phyloP scores from a whole-genome alignment of 2,113 vertebrate genomes.

The Cranoglanis bouderius region DNA sequence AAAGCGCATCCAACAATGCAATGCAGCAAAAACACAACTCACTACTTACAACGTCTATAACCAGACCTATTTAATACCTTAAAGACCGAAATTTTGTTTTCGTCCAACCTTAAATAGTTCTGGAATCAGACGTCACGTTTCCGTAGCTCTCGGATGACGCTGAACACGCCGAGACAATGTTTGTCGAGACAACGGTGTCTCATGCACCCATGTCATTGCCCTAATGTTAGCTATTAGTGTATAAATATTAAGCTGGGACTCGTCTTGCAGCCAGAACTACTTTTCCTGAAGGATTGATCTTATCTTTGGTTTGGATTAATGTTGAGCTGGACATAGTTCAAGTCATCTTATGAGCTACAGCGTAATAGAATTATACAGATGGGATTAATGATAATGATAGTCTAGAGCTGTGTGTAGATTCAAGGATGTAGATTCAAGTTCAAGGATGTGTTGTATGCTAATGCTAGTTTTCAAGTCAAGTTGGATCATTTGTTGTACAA shows the following conservation, averaged over 20 bases:
- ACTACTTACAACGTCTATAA: background rate
- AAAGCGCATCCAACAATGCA: background rate
- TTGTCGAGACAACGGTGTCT: background rate
- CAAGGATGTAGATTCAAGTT: background rate
- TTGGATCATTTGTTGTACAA: background rate
- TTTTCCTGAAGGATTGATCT: background rate
- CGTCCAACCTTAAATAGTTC: background rate
- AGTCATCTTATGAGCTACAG: background rate
- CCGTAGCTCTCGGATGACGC: background rate
- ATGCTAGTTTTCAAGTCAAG: background rate
- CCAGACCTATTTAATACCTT: background rate
- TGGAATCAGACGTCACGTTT: background rate
- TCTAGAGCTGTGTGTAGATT: background rate
- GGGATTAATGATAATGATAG: background rate
- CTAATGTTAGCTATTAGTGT: background rate
- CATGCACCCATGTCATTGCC: background rate
- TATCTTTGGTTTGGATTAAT: background rate
- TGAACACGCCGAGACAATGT: background rate
- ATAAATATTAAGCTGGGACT: background rate
- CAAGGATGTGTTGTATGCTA: background rate
- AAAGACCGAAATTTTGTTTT: background rate
- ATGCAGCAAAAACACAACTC: background rate
- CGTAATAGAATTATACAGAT: background rate
- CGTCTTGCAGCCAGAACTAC: background rate
- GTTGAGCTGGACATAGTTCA: background rate